A percentile compares a stretch with the other conserved stretches of the same genome.
Evolutionary conservation across 2,888 invertebrate species (phyloP).

Genomic region (Agrenia bidenticulata): DNA sequence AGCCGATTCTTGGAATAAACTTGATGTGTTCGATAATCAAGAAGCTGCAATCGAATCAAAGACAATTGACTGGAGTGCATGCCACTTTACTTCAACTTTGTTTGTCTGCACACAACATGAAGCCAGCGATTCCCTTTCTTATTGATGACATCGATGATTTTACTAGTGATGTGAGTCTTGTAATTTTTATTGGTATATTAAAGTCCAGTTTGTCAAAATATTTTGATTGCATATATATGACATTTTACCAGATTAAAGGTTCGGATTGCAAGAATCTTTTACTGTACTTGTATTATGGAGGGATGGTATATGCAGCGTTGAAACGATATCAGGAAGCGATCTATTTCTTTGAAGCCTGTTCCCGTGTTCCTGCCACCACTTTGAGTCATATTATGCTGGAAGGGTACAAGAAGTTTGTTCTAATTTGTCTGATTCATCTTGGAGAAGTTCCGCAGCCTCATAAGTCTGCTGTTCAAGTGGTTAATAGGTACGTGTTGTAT

Average conservation of each 20-base stretch:
- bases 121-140: slow-evolving; percentile 83
- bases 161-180: slow-evolving; percentile 70
- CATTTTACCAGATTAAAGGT: slow-evolving; percentile 25
- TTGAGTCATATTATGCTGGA: slow-evolving; percentile 97
- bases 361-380: slow-evolving; percentile 90
- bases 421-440: slow-evolving; percentile 85
- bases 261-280: slow-evolving; percentile 83
- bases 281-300: slow-evolving; percentile 94
- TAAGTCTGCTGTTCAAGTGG: slow-evolving; percentile 43
- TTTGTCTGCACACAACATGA: slow-evolving; percentile 85
- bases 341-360: slow-evolving; percentile 93
- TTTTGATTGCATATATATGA: background rate
- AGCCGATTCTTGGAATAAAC: slow-evolving; percentile 79
- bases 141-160: slow-evolving; percentile 90
- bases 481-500: slow-evolving; percentile 32
- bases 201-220: background rate
- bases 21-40: slow-evolving; percentile 79
- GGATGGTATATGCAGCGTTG: slow-evolving; percentile 92
- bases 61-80: slow-evolving; percentile 88
- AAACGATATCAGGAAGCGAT: slow-evolving; percentile 90
- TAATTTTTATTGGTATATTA: background rate
- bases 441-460: slow-evolving; percentile 69
- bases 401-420: slow-evolving; percentile 93
- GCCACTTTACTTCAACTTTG: slow-evolving; percentile 91
- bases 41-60: slow-evolving; percentile 55